A percentile compares a stretch with the other conserved stretches of the same genome.
Evolutionary conservation across 2,113 vertebrate genomes (phyloP).

Genomic region (Spilogale gracilis): DNA sequence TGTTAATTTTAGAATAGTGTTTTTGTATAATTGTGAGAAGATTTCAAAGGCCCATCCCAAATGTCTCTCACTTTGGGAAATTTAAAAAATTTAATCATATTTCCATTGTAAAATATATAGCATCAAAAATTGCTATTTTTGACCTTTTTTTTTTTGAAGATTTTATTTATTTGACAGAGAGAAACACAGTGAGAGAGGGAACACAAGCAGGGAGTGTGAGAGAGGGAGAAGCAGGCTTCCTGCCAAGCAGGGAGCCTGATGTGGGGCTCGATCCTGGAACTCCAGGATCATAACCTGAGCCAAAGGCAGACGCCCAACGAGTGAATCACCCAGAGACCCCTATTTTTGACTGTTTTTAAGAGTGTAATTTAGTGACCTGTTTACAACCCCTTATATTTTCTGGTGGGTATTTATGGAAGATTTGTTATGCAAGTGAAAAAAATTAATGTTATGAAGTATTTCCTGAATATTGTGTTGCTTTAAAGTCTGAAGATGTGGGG

Average conservation of each 20-base stretch:
- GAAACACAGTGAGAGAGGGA: no score
- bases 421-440: constrained; percentile 15
- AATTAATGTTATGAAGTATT: neutral
- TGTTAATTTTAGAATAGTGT: neutral
- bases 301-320: no score
- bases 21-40: neutral
- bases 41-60: constrained; percentile 3
- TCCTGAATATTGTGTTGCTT: neutral
- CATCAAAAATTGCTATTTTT: neutral
- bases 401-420: neutral
- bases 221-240: no score
- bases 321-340: no score
- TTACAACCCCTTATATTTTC: neutral
- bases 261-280: no score
- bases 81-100: neutral
- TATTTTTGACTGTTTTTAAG: neutral
- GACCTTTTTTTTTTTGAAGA: neutral
- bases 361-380: neutral
- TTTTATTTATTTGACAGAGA: no score
- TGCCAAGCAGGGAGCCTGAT: no score
- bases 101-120: neutral
- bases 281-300: no score
- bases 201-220: no score
- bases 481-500: constrained; percentile 25
- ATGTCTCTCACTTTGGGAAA: neutral